Evolutionary conservation across 2,888 invertebrate species (phyloP), one percentile per base, ranked within the genome.

Genomic region (Griposia aprilina): DNA sequence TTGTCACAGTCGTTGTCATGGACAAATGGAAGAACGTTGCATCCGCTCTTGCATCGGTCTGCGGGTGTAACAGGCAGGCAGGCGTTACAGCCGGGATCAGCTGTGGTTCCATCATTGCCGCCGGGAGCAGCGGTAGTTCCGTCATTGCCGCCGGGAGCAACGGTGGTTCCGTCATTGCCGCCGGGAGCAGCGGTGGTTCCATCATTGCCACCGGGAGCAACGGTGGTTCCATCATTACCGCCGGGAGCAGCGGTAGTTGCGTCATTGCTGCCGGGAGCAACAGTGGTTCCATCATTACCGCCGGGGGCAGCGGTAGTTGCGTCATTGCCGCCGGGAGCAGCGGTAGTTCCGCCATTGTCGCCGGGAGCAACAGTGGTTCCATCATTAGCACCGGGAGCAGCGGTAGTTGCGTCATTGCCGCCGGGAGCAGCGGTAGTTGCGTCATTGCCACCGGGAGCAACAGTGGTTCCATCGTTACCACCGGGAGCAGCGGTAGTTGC

Each of bases 1-100:
- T 96, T 96, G 82, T 96, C 94, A 63, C 96, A 96, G 41, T 94
- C 94, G 0, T 68, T 68, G 23, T 91, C 92, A 68, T 96, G 95
- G 0, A 93, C 91, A 96, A 96, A 96, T 0, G 95, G 94, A 0
- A 90, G 88, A 3, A 93, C 84, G 78, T 96, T 93, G 90, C 96
- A 96, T 17, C 83, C 81, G 0, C 90, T 81, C 45, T 81, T 74
- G 82, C 96, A 96, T 87, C 78, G 92, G 48, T 84, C 74, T 45
- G 66, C 74, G 0, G 74, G 82, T 13, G 63, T 76, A 17, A 50
- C 7, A 10, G 74, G 57, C 36, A 0, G 36, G 30, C 65, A 71
- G 17, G 3, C 0, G 0, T 30, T 17, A 30, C 71, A 71, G 26
- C 0, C 69, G 4, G 69, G 63, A 13, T 10, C 10, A 5, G 26